A percentile compares a stretch with the other conserved stretches of the same genome.
These are phyloP conservation scores for Strigamia transsilvanica DNA, from an alignment of 2,888 invertebrate species.

Conservation along the genomic window DNA sequence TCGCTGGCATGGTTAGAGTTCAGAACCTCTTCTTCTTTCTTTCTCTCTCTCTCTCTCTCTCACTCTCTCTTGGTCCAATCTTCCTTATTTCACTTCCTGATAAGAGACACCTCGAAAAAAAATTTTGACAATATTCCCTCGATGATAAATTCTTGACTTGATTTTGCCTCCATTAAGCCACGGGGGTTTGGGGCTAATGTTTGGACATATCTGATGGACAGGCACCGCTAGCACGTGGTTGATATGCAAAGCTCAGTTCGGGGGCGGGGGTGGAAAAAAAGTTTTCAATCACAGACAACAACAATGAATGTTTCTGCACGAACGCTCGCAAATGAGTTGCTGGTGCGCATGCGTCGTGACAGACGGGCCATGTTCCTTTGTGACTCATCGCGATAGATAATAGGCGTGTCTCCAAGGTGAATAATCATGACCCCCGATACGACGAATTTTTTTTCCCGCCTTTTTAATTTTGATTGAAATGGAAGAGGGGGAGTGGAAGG, in stretches of 20 bases:
- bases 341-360: conserved; percentile 36
- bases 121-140: conserved; percentile 53
- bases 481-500: neutral
- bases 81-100: conserved; percentile 53
- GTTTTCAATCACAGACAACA: conserved; percentile 54
- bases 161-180: conserved; percentile 54
- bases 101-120: conserved; percentile 50
- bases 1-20: conserved; percentile 54
- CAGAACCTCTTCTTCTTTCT: conserved; percentile 51
- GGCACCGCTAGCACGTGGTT: conserved; percentile 38
- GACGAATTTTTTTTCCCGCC: conserved; percentile 13
- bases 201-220: conserved; percentile 44
- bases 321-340: conserved; percentile 52
- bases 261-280: conserved; percentile 45
- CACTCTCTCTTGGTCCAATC: conserved; percentile 48
- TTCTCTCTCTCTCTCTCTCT: neutral
- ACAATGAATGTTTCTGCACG: conserved; percentile 55
- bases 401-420: conserved; percentile 53
- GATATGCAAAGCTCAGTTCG: conserved; percentile 53
- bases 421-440: conserved; percentile 50
- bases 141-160: conserved; percentile 54
- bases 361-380: conserved; percentile 52
- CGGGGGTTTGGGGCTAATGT: conserved; percentile 50
- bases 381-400: conserved; percentile 53
- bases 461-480: conserved; percentile 26